These are phyloP conservation scores for Dermolepida albohirtum DNA, from an alignment of 2,888 invertebrate species.

Conservation along the genomic window DNA sequence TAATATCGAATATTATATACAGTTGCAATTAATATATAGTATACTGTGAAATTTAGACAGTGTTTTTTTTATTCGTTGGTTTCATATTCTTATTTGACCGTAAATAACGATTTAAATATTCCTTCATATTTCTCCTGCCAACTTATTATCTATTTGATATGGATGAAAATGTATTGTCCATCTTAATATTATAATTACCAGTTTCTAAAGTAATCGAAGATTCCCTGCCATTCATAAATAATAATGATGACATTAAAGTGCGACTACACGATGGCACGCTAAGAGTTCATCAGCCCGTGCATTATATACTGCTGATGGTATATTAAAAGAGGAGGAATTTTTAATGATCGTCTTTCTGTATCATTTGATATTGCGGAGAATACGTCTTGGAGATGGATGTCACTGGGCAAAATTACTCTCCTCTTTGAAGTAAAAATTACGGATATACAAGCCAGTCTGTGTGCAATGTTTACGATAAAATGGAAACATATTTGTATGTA, in stretches of 20 bases:
- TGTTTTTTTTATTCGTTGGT: no score
- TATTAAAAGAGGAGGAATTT: constrained; percentile 19
- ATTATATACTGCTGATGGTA: constrained; percentile 23
- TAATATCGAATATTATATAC: no score
- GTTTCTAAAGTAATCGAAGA: constrained; percentile 28
- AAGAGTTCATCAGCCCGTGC: constrained; percentile 7
- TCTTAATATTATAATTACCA: constrained; percentile 10
- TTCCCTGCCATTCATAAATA: constrained; percentile 28
- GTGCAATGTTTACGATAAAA: no score
- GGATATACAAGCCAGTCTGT: no score
- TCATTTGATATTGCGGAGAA: constrained; percentile 21
- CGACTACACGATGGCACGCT: constrained; percentile 3
- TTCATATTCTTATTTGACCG: no score
- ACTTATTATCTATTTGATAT: constrained; percentile 5
- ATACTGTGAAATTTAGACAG: no score
- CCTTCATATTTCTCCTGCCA: no score
- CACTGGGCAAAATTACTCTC: no score
- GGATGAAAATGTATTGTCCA: constrained; percentile 1
- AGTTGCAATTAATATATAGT: no score
- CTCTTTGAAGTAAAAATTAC: no score
- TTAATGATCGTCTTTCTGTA: constrained; percentile 20
- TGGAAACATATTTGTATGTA: no score
- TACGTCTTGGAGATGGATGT: constrained; percentile 2
- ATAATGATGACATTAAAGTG: constrained; percentile 31
- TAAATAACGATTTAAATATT: no score